Conservation (phyloP, 30 jellyfish, hydroid and myxozoan species). For the Aurelia sp. region DNA sequence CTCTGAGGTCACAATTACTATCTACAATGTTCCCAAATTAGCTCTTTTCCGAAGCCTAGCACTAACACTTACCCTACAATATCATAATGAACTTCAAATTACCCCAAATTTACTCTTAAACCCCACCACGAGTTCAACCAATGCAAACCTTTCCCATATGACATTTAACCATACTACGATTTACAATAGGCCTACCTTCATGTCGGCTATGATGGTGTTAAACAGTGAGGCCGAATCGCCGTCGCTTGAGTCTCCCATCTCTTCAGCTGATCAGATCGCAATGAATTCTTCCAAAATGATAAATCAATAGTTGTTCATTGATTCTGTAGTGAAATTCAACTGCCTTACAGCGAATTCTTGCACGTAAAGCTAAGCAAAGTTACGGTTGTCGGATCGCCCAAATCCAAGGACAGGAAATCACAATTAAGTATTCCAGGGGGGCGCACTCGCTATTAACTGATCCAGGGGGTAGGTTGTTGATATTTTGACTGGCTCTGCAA, state of each 20-base stretch:
- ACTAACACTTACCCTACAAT: too few species aligned
- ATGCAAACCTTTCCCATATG: too few species aligned
- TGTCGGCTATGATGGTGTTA: constrained; percentile 80
- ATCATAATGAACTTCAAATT: too few species aligned
- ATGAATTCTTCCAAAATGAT: background rate
- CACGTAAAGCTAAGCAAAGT: background rate
- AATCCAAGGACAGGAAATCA: constrained; percentile 68
- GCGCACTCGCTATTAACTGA: background rate
- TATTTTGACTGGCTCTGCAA: too few species aligned
- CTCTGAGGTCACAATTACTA: too few species aligned
- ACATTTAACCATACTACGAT: too few species aligned
- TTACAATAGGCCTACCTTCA: constrained; percentile 76
- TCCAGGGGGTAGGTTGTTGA: background rate
- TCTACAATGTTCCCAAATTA: too few species aligned
- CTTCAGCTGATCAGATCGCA: background rate
- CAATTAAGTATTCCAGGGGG: constrained; percentile 64
- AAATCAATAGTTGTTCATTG: background rate
- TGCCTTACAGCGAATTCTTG: background rate
- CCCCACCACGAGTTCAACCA: too few species aligned
- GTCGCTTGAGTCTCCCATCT: constrained; percentile 93
- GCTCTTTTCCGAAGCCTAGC: too few species aligned
- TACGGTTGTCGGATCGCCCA: constrained; percentile 26
- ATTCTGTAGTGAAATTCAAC: background rate
- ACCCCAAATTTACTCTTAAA: too few species aligned
- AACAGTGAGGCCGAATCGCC: constrained; percentile 92